Percentiles rank a stretch among this genome's conserved stretches.
These are phyloP conservation scores for Chloroceryle amazona DNA, from an alignment of 2,797 vertebrate species.

Conservation along the genomic window DNA sequence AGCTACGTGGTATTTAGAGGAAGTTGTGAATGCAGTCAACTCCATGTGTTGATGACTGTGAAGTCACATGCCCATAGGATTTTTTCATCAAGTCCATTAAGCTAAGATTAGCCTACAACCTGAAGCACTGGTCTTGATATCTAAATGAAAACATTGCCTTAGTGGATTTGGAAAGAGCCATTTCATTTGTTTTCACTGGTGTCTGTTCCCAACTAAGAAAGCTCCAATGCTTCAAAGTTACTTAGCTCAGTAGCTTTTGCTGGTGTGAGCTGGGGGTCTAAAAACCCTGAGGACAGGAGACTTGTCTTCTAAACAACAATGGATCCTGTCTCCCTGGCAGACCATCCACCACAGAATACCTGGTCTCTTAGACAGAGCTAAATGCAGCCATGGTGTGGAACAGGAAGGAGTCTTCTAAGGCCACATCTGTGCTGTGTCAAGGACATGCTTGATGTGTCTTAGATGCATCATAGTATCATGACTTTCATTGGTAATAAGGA, in stretches of 20 bases:
- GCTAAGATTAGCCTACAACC: neutral
- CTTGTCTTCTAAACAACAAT: neutral
- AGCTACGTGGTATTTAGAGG: neutral
- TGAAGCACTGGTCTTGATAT: neutral
- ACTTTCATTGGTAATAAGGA: neutral
- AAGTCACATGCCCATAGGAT: neutral
- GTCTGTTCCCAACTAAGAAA: neutral
- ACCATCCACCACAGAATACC: neutral
- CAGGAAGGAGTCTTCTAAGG: neutral
- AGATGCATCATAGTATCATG: neutral
- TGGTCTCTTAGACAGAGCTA: neutral
- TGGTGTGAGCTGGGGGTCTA: neutral
- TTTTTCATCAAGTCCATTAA: neutral
- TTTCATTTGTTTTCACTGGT: neutral
- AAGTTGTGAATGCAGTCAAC: neutral
- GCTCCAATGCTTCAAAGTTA: neutral
- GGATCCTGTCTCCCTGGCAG: neutral
- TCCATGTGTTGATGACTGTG: neutral
- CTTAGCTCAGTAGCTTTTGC: neutral
- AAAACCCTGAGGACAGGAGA: neutral
- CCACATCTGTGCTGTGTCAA: rapidly evolving
- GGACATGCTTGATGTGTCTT: neutral
- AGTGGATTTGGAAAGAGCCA: neutral
- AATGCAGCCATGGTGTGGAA: neutral
- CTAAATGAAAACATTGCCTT: neutral